Evolutionary conservation across 30 jellyfish, hydroid and myxozoan species (phyloP), one percentile per base, ranked within the genome.

Genomic region (Aurelia sp.): DNA sequence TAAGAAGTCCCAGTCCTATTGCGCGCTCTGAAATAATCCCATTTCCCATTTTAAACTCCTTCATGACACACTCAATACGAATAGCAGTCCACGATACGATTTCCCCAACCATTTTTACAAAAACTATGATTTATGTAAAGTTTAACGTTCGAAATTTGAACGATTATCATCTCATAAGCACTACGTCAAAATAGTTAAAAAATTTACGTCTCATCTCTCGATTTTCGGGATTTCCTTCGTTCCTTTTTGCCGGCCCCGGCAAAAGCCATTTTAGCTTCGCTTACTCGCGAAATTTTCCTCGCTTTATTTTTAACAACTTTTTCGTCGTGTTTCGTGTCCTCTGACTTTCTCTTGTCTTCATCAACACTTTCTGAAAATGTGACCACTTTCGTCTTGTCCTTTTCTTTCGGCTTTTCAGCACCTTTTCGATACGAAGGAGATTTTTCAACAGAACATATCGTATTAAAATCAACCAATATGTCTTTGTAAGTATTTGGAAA

Each of bases 381-480:
- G 20, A 78, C 89, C 38, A 78, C 66, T 63, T 78, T 78, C 18
- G 89, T 40, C 48, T 78, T 78, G 11, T 69, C 80, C 27, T 50
- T 69, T 3, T 63, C 80, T 64, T 63, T 63, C 12, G 89, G 80
- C 71, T 66, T 62, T 51, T 55, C 57, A 66, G 66, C 40, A 10
- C 89, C 89, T 44, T 24, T 78, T 53, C 89, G 41, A 35, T 78
- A 78, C 80, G 89, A 78, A 5, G 80, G 58, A 16, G 89, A 58
- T 3, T 64, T 78, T 13, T 78, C 89, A 1, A 63, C 89, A 9
- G 89, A 78, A 64, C 19, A 78, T 24, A 78, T 78, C 53, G 58
- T 19, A 64, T 78, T 78, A 64, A 78, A 78, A 27, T 78, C 89
- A 13, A 64, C 89, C 22, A 78, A 63, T 41, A 78, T 40, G 18